A percentile compares a stretch with the other conserved stretches of the same genome.
Conservation (phyloP, 2,113 vertebrate genomes). For the Microcebus murinus region DNA sequence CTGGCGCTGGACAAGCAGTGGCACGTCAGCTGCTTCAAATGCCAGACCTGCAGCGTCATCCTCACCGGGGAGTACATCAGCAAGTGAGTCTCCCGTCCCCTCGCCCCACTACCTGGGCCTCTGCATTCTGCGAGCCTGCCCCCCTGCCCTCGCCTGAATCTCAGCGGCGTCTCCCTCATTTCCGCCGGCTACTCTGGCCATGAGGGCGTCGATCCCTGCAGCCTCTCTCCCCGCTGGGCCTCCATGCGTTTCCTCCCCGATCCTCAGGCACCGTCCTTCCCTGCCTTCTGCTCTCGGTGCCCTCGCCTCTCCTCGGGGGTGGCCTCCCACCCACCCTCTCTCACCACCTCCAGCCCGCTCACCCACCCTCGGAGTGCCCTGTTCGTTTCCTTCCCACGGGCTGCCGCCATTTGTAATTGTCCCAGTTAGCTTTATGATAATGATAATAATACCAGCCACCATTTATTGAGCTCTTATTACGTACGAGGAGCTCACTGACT, state of each 20-base stretch:
- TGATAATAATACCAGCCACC: neutral
- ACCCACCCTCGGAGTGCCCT: neutral
- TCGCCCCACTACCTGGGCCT: accelerated
- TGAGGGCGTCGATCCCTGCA: neutral
- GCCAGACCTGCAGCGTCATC: conserved; percentile 95
- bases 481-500: neutral
- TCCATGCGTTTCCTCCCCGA: neutral
- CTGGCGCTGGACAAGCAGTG: conserved; percentile 98
- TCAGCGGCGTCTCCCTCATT: neutral
- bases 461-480: neutral
- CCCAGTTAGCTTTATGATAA: neutral
- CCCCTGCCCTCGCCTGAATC: neutral
- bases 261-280: neutral
- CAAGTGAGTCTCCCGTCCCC: conserved; percentile 90
- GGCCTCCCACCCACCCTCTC: neutral
- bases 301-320: neutral
- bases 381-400: neutral
- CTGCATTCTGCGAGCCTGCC: neutral
- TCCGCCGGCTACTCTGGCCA: neutral
- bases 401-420: neutral
- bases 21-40: conserved; percentile 99
- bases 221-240: neutral
- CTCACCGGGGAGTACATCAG: conserved; percentile 99
- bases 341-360: neutral
- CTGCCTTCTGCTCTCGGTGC: neutral